Evolutionary conservation across 2,797 vertebrate species (phyloP), one percentile per base, ranked within the genome.

Genomic region (Sebastes aleutianus): DNA sequence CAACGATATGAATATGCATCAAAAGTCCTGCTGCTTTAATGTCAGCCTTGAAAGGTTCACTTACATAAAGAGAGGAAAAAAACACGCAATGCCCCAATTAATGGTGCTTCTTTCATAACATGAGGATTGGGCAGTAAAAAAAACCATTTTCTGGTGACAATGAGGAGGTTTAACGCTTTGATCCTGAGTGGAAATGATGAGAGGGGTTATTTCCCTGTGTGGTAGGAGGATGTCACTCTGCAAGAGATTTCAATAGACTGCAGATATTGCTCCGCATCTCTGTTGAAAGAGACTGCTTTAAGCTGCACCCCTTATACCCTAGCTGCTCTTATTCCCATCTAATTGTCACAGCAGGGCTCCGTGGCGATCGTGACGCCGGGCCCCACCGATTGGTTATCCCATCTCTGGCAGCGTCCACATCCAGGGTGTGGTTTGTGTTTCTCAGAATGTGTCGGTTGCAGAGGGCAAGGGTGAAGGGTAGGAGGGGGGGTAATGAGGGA

Each of bases 341-440:
- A 84, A 67, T 73, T 67, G 66, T 87, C 87, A 85, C 81, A 83
- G 83, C 68, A 61, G 70, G 83, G 75, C 69, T 54, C 74, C 6
- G 77, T 67, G 74, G 85, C 18, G 11, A 69, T 72, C 26, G 74
- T 90, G 91, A 91, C 69, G 73, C 87, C 87, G 79, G 76, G 63
- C 63, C 26, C 66, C 68, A 58, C 74, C 36, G 70, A 89, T 86
- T 87, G 88, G 88, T 86, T 78, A 67, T 82, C 79, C 86, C 65
- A 75, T 89, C 54, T 84, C 76, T 94, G 93, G 90, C 89, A 62
- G 74, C 9, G 22, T 32, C 89, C 88, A 91, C 73, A 31, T 81
- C 78, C 71, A 83, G 85, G 84, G 85, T 82, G 87, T 85, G 91
- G 87, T 92, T 90, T 85, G 83, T 77, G 84, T 92, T 94, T 94